These are phyloP conservation scores for Sebastes miniatus DNA, from an alignment of 2,797 vertebrate species.

Conservation along the genomic window DNA sequence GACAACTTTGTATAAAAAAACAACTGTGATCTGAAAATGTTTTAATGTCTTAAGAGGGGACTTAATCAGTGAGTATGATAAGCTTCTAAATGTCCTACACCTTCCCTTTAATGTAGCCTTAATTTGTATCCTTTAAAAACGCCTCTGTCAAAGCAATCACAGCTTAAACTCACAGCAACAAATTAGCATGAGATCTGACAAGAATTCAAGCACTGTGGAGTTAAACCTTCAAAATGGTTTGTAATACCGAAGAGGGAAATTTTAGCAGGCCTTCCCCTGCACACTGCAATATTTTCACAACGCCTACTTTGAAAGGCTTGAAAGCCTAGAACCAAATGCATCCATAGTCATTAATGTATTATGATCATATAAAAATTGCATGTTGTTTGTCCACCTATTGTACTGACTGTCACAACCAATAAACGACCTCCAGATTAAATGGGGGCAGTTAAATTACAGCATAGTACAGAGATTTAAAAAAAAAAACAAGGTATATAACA, in stretches of 20 bases:
- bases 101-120: constrained; percentile 49
- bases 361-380: constrained; percentile 6
- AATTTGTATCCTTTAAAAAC: constrained; percentile 53
- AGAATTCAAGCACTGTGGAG: constrained; percentile 37
- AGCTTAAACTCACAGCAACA: constrained; percentile 48
- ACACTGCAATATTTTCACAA: neutral
- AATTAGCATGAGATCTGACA: constrained; percentile 52
- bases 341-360: constrained; percentile 22
- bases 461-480: neutral
- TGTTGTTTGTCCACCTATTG: constrained; percentile 29
- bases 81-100: constrained; percentile 43
- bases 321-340: constrained; percentile 8
- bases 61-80: constrained; percentile 54
- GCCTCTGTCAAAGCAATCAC: constrained; percentile 48
- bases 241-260: neutral
- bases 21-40: constrained; percentile 44
- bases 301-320: constrained; percentile 1
- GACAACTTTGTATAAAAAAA: constrained; percentile 14
- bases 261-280: neutral
- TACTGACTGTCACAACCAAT: neutral
- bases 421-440: neutral
- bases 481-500: neutral
- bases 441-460: neutral
- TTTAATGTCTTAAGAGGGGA: constrained; percentile 43
- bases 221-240: constrained; percentile 38